Base-by-base conservation (phyloP, 2,797 vertebrate genomes). In the Pogoniulus pusillus region DNA sequence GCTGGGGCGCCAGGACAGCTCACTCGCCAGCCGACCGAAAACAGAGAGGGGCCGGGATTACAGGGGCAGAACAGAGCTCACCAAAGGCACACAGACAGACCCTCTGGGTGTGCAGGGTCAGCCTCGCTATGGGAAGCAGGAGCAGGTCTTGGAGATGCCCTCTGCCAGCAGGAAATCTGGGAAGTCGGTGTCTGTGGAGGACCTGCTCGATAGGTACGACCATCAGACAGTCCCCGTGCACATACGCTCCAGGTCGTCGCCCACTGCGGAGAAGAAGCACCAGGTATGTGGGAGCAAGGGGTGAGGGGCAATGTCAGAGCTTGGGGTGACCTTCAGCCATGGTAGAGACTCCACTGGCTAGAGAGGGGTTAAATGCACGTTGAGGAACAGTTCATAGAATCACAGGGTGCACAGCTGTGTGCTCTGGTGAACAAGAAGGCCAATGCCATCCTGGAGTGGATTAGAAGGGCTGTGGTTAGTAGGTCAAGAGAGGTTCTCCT, bases 171-270 rank as follows among this genome's bases (percentile, higher is more conserved):
- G 92, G 76, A 96, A 95, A 87, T 93, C 98, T 0, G 97, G 97
- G n/a, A 99, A 98, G 83, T 98, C 98, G 0, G 98, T 97, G 43
- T 99, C 98, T 1, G 98, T 98, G 1, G 98, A 99, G 90, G 98
- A 99, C 91, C 96, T 99, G 55, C 97, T 99, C 7, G 98, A 98
- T 69, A 96, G 95, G 65, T 96, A 95, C 0, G 97, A 98, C 59
- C 95, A 95, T 78, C 97, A 93, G 58, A 71, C 63, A 0, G 80
- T 94, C 63, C 94, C 98, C 5, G 97, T 98, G 55, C 98, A 99
- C 19, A 27, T 93, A 35, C 98, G 98, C 35, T 99, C 98, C 59
- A 97, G 97, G 82, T 99, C 99, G 0, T 98, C 98, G 16, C 98
- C 99, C 30, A 97, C 94, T 0, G 95, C 92, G 0, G 98, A 98